Evolutionary conservation across 2,113 vertebrate genomes (phyloP).

Genomic region (Poeciliopsis prolifica): DNA sequence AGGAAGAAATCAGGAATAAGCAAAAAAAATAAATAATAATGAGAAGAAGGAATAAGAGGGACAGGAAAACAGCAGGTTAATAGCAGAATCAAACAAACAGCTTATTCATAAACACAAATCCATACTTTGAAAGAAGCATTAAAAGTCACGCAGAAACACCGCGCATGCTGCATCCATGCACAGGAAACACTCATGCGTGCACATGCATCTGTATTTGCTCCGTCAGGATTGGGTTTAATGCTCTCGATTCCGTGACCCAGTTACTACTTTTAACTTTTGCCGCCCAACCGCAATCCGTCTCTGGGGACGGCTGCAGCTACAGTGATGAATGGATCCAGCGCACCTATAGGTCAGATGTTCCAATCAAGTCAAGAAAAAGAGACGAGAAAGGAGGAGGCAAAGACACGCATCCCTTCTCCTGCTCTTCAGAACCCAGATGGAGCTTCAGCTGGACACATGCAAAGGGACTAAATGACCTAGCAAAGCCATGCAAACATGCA

Average conservation of each 20-base stretch:
- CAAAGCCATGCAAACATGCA: not conserved
- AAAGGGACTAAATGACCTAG: not conserved
- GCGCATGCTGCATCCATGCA: slow-evolving; percentile 38
- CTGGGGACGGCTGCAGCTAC: slow-evolving; percentile 11
- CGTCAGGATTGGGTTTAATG: slow-evolving; percentile 43
- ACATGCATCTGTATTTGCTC: slow-evolving; percentile 15
- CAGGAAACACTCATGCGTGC: too few relatives aligned
- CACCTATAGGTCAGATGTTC: slow-evolving; percentile 40
- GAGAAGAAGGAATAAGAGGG: slow-evolving; percentile 52
- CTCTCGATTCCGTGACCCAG: slow-evolving; percentile 64
- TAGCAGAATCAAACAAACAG: slow-evolving; percentile 45
- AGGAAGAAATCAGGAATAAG: slow-evolving; percentile 11
- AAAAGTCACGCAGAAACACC: slow-evolving; percentile 17
- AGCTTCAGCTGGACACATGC: not conserved
- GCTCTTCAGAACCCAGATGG: not conserved
- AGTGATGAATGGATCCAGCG: slow-evolving; percentile 58
- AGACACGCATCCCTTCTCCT: too few relatives aligned
- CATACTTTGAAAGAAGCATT: not conserved
- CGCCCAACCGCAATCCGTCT: slow-evolving; percentile 19
- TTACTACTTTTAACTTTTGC: slow-evolving; percentile 52
- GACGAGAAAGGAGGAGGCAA: too few relatives aligned
- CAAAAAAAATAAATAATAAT: slow-evolving; percentile 5
- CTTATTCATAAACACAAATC: not conserved
- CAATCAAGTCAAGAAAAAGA: not conserved
- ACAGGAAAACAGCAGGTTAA: slow-evolving; percentile 70